These are phyloP conservation scores for Hypanus sabinus DNA, from an alignment of 2,113 vertebrate genomes.

Conservation along the genomic window DNA sequence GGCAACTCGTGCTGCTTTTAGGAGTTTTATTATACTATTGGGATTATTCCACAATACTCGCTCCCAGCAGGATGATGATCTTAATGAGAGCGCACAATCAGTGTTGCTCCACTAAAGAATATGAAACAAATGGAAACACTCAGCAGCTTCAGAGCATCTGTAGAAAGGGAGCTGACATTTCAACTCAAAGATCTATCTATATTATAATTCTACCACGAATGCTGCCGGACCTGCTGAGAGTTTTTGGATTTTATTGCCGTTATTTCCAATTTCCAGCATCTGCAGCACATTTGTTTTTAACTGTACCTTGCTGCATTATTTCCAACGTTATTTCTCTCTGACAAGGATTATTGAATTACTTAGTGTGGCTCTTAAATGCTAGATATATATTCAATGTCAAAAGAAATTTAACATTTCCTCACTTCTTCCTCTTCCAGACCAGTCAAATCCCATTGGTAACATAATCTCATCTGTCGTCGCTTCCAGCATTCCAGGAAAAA, in stretches of 20 bases:
- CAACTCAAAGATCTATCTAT: no score
- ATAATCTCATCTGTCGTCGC: slow-evolving; percentile 81
- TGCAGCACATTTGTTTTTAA: no score
- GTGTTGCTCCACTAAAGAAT: no score
- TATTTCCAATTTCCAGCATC: no score
- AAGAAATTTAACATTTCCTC: slow-evolving; percentile 43
- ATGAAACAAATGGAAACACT: no score
- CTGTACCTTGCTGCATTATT: not conserved
- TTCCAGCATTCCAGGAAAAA: slow-evolving; percentile 97
- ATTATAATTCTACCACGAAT: no score
- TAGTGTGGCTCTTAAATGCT: not conserved
- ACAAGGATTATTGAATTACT: not conserved
- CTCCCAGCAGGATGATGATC: not conserved
- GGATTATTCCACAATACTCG: not conserved
- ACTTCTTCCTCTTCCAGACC: slow-evolving; percentile 92
- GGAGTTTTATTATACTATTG: not conserved
- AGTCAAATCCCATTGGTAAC: slow-evolving; percentile 87
- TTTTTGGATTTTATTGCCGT: no score
- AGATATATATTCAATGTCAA: not conserved
- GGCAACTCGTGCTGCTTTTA: not conserved
- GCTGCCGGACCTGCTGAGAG: no score
- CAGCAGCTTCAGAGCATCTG: no score
- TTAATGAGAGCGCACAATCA: not conserved
- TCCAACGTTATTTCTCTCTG: not conserved
- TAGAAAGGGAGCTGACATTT: no score